A percentile compares a stretch with the other conserved stretches of the same genome.
These are phyloP conservation scores for Syrphus vitripennis DNA, from an alignment of 2,888 invertebrate genomes.

Conservation along the genomic window DNA sequence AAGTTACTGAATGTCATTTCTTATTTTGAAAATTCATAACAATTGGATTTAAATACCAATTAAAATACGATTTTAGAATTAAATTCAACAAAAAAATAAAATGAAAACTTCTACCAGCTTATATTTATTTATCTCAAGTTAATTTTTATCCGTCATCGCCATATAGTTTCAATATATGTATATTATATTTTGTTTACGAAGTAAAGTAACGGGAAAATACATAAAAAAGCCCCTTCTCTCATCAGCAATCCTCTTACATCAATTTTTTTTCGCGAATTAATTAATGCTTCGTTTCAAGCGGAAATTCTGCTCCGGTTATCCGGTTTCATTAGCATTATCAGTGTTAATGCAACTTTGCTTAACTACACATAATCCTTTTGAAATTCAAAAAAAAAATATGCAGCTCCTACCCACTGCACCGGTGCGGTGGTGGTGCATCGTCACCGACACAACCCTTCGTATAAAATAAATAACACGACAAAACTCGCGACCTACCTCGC, in stretches of 20 bases:
- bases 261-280: conserved; percentile 19
- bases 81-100: too few species aligned
- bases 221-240: not conserved
- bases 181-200: not conserved
- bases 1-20: too few species aligned
- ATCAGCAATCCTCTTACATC: conserved; percentile 4
- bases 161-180: not conserved
- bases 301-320: conserved; percentile 16
- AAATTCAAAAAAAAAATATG: not conserved
- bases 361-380: conserved; percentile 14
- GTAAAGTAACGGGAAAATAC: not conserved
- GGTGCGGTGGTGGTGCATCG: too few species aligned
- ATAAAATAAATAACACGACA: conserved; percentile 1
- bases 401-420: not conserved
- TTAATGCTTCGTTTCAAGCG: conserved; percentile 5
- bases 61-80: too few species aligned
- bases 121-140: not conserved
- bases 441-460: not conserved
- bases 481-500: conserved; percentile 24
- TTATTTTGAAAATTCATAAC: too few species aligned
- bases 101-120: not conserved
- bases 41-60: too few species aligned
- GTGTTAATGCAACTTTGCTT: conserved; percentile 23
- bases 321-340: conserved; percentile 34
- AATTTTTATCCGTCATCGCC: not conserved